Conservation (phyloP, 1,140 invertebrate genomes). For the Listronotus bonariensis region DNA sequence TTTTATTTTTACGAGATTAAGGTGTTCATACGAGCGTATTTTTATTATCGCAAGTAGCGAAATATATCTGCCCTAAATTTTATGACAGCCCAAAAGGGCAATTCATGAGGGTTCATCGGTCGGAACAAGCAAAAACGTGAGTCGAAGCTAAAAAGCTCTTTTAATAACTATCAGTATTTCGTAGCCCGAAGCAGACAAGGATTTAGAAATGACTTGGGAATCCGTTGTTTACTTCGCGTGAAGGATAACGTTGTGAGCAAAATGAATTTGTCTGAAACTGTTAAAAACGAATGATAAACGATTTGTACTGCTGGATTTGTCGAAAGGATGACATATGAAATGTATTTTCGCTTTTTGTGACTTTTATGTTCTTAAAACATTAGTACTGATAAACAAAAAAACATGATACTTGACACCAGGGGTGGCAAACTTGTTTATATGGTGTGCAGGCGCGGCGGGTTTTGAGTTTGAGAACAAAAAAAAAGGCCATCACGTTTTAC, state of each 20-base stretch:
- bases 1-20: too few species aligned
- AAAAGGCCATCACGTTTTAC: too few species aligned
- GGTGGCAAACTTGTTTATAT: too few species aligned
- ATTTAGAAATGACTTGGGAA: constrained; percentile 17
- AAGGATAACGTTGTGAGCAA: constrained; percentile 18
- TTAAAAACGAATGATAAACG: constrained; percentile 29
- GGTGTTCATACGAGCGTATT: too few species aligned
- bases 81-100: constrained; percentile 10
- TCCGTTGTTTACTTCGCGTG: constrained; percentile 19
- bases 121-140: constrained; percentile 15
- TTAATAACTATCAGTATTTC: constrained; percentile 19
- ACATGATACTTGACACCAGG: too few species aligned
- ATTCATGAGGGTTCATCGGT: constrained; percentile 13
- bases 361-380: too few species aligned
- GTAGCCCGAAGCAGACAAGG: constrained; percentile 9
- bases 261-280: constrained; percentile 24
- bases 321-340: too few species aligned
- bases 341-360: too few species aligned
- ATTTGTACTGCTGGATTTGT: constrained; percentile 6
- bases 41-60: too few species aligned
- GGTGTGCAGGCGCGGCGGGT: too few species aligned
- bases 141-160: constrained; percentile 11
- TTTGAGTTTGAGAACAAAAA: too few species aligned
- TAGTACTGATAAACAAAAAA: too few species aligned
- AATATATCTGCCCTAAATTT: constrained; percentile 9